A percentile compares a stretch with the other conserved stretches of the same genome.
phyloP scores from a whole-genome alignment of 2,888 invertebrate species.

The Nymphalis c-album region DNA sequence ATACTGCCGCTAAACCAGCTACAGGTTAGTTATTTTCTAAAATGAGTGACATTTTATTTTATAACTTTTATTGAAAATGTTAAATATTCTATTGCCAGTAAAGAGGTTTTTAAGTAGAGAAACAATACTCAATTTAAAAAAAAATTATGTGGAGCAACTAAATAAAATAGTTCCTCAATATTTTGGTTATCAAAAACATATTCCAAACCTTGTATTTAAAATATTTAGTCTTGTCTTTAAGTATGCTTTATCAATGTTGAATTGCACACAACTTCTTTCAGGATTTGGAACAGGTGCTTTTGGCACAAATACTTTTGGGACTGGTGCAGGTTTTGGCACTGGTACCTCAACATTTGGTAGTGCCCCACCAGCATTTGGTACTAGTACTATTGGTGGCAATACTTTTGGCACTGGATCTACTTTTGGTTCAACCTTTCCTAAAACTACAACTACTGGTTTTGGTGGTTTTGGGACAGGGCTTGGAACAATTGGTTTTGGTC shows the following conservation, averaged over 20 bases:
- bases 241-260: background rate
- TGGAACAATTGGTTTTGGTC: conserved; percentile 72
- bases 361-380: conserved; percentile 58
- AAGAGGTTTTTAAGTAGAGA: too few species aligned
- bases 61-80: too few species aligned
- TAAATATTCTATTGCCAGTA: too few species aligned
- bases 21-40: conserved; percentile 54
- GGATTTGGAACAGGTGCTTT: conserved; percentile 60
- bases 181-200: too few species aligned
- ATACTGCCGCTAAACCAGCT: conserved; percentile 69
- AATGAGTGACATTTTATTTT: too few species aligned
- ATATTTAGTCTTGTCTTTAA: background rate
- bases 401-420: conserved; percentile 65
- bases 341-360: conserved; percentile 58
- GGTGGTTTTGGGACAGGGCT: conserved; percentile 72
- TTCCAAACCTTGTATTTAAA: too few species aligned
- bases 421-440: conserved; percentile 71
- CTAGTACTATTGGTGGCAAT: conserved; percentile 59
- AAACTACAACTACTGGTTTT: conserved; percentile 69
- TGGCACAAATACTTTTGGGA: conserved; percentile 56
- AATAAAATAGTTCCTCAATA: too few species aligned
- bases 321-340: conserved; percentile 58
- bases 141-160: too few species aligned
- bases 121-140: too few species aligned
- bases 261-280: conserved; percentile 41